Evolutionary conservation across 1,140 invertebrate species (phyloP).

Genomic region (Cardiocondyla obscurior): DNA sequence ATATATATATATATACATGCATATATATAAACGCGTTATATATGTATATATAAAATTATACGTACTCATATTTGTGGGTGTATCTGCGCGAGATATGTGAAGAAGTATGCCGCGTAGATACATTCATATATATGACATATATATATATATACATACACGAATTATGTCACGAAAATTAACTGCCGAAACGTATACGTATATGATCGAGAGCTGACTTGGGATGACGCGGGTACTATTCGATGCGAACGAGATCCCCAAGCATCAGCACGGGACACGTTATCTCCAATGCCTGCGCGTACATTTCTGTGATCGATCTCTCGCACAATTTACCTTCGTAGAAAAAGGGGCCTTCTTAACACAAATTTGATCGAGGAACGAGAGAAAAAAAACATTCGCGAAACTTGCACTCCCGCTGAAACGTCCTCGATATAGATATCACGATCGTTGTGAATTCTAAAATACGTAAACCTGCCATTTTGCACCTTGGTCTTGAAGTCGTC

Average conservation of each 20-base stretch:
- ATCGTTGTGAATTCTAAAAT: constrained; percentile 25
- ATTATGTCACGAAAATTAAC: constrained; percentile 70
- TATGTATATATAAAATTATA: background rate
- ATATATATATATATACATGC: background rate
- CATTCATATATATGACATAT: constrained; percentile 1
- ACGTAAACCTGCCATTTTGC: background rate
- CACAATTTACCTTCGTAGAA: constrained; percentile 39
- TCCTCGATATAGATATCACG: background rate
- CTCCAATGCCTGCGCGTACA: background rate
- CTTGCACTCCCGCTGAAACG: background rate
- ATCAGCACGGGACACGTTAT: background rate
- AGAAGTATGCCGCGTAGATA: background rate
- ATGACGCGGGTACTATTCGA: background rate
- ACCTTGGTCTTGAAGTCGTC: background rate
- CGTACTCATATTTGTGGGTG: background rate
- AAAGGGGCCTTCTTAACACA: constrained; percentile 45
- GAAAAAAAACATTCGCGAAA: background rate
- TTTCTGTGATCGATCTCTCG: constrained; percentile 26
- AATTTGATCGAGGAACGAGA: background rate
- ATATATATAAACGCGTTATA: background rate
- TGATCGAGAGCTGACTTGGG: constrained; percentile 23
- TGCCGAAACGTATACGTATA: constrained; percentile 68
- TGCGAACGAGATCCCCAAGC: background rate
- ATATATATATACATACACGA: too few species aligned
- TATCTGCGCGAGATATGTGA: background rate